Base-by-base conservation (phyloP, 2,113 vertebrate species). In the human (Homo sapiens) region DNA sequence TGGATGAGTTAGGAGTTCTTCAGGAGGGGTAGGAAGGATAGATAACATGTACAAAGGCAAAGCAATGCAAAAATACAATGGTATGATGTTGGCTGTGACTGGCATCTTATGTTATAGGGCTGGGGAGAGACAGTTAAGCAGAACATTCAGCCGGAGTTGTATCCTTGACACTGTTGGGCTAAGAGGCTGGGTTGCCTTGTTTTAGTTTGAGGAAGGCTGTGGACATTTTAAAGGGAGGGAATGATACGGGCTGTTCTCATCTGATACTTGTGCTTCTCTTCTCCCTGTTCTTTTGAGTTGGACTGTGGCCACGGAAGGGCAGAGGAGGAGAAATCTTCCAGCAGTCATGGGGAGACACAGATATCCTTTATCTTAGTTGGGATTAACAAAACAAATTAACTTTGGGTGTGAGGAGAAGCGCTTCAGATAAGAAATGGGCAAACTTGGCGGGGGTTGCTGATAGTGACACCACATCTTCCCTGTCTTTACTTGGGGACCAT, bases 361-460 rank as follows among this genome's bases (percentile, higher is more conserved):
- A 57, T 79, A 48, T 9, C 38, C 48, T 94, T 78, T 72, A 80
- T 90, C 79, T 88, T 43, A 27, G 43, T 52, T 11, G 35, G n/a
- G 75, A 70, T 89, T 80, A 86, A 91, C 45, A 73, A 97, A 91
- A 52, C 68, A 90, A 90, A 93, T 96, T 90, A 73, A 89, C 81
- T 59, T 50, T 0, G n/a, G 18, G 75, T 70, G 90, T 83, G 75
- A 96, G 91, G 64, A 94, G 92, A 95, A 91, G 43, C 25, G 13
- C 83, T 89, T 92, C 88, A 73, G 92, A 88, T 88, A 87, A 92
- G 87, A 95, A 84, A 64, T n/a, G 23, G 52, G 52, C 43, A 57
- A 61, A 76, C 40, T 85, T 50, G 52, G 18, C 9, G 18, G 81
- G 48, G 3, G 8, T 57, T 70, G 20, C 50, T 18, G 27, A 22